Conservation (phyloP, 2,888 invertebrate genomes). For the Lissonota sp. region DNA sequence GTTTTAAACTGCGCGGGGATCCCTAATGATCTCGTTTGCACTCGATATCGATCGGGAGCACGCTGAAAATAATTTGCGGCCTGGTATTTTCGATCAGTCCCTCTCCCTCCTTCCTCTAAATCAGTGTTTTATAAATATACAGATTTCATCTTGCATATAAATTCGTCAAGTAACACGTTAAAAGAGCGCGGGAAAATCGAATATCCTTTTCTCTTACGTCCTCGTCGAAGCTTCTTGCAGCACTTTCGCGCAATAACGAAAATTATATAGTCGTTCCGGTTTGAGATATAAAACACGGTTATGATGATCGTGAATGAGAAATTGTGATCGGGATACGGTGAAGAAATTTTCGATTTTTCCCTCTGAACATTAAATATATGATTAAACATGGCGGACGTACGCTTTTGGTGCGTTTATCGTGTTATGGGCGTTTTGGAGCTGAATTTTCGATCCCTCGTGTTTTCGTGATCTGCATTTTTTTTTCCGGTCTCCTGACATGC, state of each 20-base stretch:
- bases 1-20: constrained; percentile 26
- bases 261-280: not conserved
- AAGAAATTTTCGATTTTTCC: constrained; percentile 42
- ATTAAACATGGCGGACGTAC: constrained; percentile 39
- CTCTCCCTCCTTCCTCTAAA: not conserved
- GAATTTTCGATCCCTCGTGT: constrained; percentile 10
- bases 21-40: constrained; percentile 65
- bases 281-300: not conserved
- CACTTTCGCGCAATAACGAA: constrained; percentile 1
- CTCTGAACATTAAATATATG: constrained; percentile 13
- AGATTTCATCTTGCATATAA: not conserved
- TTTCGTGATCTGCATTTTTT: constrained; percentile 31
- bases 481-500: not conserved
- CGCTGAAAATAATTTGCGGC: constrained; percentile 44
- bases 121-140: not conserved
- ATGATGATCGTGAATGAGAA: not conserved
- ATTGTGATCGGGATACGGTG: not conserved
- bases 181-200: too few species aligned
- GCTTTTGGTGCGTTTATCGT: not conserved
- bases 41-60: constrained; percentile 52
- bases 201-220: too few species aligned
- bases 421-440: constrained; percentile 26
- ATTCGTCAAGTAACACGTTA: not conserved
- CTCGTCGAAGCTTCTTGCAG: too few species aligned
- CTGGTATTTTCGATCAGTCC: constrained; percentile 29